phyloP scores from a whole-genome alignment of 2,888 invertebrate genomes.

The Troides aeacus region DNA sequence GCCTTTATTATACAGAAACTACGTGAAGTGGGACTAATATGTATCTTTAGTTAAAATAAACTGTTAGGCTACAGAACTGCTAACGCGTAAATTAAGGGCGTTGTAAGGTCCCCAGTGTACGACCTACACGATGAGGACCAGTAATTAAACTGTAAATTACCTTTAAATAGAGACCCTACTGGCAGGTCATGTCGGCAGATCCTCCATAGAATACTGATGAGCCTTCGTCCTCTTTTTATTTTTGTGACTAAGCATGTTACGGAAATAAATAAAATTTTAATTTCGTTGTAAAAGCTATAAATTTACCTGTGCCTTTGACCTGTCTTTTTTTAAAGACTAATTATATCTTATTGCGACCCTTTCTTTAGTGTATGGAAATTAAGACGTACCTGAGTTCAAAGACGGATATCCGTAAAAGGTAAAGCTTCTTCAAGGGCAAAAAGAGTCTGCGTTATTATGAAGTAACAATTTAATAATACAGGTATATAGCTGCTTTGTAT shows the following conservation, averaged over 20 bases:
- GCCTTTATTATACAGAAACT: not conserved
- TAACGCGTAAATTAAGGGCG: slow-evolving; percentile 16
- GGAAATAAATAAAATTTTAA: not conserved
- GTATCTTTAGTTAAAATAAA: slow-evolving; percentile 10
- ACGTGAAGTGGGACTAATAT: not conserved
- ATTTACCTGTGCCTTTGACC: not conserved
- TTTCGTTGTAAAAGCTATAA: not conserved
- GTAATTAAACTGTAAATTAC: slow-evolving; percentile 78
- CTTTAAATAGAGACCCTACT: slow-evolving; percentile 65
- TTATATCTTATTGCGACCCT: too few relatives aligned
- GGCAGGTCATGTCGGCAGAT: slow-evolving; percentile 66
- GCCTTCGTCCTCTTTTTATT: not conserved
- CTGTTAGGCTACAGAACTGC: slow-evolving; percentile 5
- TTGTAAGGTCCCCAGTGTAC: slow-evolving; percentile 16
- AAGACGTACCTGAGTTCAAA: too few relatives aligned
- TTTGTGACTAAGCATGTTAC: not conserved
- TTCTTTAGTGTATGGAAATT: too few relatives aligned
- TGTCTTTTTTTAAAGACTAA: not conserved
- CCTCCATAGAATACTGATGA: slow-evolving; percentile 68
- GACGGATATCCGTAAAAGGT: too few relatives aligned
- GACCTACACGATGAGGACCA: slow-evolving; percentile 39
- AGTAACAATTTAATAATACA: too few relatives aligned
- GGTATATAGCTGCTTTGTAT: too few relatives aligned
- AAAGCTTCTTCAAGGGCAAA: too few relatives aligned
- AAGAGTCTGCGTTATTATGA: too few relatives aligned